Base-by-base conservation (phyloP, 2,888 invertebrate species). In the Blastobasis adustella region DNA sequence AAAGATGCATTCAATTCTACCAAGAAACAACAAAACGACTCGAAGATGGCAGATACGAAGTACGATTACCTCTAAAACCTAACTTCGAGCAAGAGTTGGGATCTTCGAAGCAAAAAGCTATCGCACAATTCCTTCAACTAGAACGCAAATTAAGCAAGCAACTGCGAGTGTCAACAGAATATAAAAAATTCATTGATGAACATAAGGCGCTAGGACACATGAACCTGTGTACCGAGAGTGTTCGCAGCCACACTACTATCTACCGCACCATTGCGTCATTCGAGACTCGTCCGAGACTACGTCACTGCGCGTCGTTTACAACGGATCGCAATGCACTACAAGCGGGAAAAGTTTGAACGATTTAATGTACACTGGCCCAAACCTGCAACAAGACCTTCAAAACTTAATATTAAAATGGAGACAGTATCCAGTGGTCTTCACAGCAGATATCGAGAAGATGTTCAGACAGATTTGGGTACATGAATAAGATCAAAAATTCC, bases 331-430 rank as follows among this genome's bases (percentile, higher is more conserved):
- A n/a, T n/a, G n/a, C n/a, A n/a, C n/a, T n/a, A n/a, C n/a, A n/a
- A n/a, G n/a, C n/a, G n/a, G n/a, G n/a, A n/a, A n/a, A n/a, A n/a
- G n/a, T n/a, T n/a, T n/a, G n/a, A n/a, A n/a, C n/a, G n/a, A n/a
- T n/a, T n/a, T n/a, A n/a, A n/a, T n/a, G n/a, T 5, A 23, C 43
- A 37, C 48, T 5, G 58, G 54, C 0, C 56, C 54, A 4, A 58
- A 60, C 47, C 49, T 60, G 44, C 57, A 60, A 40, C 44, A 49
- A 45, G 57, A 60, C 45, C 44, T 60, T 38, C 47, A 10, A 10
- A 7, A 8, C 6, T 36, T 54, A 8, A 49, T 54, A 23, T 42
- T 54, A 10, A 41, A n/a, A 38, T 54, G 54, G 51, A 45, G 54
- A 7, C n/a, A 46, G 36, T 44, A 51, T 38, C 43, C 39, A 40